phyloP scores from a whole-genome alignment of 2,113 vertebrate species.

The Urocynchramus pylzowi region DNA sequence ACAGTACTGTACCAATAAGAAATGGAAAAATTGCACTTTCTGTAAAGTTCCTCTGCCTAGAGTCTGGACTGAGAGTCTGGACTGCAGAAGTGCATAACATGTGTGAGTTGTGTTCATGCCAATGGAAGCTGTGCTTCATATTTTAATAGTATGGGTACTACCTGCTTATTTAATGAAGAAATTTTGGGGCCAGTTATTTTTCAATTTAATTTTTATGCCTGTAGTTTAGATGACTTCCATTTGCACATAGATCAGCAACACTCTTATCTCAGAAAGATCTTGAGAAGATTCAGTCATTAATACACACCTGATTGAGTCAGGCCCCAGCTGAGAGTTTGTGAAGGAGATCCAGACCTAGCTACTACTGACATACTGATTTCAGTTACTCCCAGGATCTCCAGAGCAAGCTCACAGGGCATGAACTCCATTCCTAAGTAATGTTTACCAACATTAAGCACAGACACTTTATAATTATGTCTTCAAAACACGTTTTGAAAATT shows the following conservation, averaged over 20 bases:
- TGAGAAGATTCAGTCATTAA: background rate
- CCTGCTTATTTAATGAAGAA: background rate
- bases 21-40: background rate
- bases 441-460: background rate
- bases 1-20: background rate
- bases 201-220: background rate
- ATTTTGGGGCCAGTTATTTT: background rate
- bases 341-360: background rate
- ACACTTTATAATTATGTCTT: background rate
- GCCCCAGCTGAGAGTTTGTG: background rate
- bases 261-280: background rate
- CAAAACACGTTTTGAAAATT: background rate
- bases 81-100: background rate
- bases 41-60: background rate
- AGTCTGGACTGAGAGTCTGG: background rate
- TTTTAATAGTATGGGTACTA: background rate
- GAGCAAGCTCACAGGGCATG: background rate
- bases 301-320: background rate
- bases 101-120: background rate
- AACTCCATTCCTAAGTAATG: background rate
- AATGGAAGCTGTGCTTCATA: background rate
- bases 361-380: accelerated
- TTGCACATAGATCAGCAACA: background rate
- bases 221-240: background rate
- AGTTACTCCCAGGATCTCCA: background rate